A percentile compares a stretch with the other conserved stretches of the same genome.
These are phyloP conservation scores for Drosophila pseudoananassae DNA, from an alignment of 1,140 invertebrate genomes.

Conservation along the genomic window DNA sequence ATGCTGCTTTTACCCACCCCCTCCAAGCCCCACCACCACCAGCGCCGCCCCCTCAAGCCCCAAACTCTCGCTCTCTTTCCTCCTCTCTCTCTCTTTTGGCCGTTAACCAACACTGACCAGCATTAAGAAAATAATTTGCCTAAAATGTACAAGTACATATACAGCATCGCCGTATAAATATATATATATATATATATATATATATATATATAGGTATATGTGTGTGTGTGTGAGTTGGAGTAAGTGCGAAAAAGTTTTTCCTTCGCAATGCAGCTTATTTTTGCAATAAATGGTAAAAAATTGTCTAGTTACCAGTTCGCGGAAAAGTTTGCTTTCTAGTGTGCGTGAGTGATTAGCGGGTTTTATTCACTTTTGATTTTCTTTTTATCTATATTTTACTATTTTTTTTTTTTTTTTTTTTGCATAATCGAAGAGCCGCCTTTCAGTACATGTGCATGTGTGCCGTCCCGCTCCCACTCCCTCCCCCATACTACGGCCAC, in stretches of 20 bases:
- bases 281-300: background rate
- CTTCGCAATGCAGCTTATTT: conserved; percentile 24
- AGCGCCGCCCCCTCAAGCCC: background rate
- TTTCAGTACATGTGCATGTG: conserved; percentile 67
- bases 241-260: conserved; percentile 34
- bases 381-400: background rate
- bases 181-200: no score
- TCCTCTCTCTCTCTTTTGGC: conserved; percentile 9
- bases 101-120: conserved; percentile 45
- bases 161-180: background rate
- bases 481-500: conserved; percentile 64
- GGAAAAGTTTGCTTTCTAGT: conserved; percentile 6
- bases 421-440: conserved; percentile 65
- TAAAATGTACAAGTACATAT: conserved; percentile 51
- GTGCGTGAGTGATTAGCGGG: conserved; percentile 1
- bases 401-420: conserved; percentile 42
- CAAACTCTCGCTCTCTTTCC: background rate
- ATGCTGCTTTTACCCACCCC: conserved; percentile 2
- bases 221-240: conserved; percentile 4
- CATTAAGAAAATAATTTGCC: conserved; percentile 63
- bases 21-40: background rate
- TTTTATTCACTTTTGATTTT: conserved; percentile 1
- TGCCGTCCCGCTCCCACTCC: conserved; percentile 49
- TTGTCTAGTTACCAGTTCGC: conserved; percentile 8
- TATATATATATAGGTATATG: background rate